phyloP scores from a whole-genome alignment of 2,888 invertebrate species.

The Drosophila hamatofila region DNA sequence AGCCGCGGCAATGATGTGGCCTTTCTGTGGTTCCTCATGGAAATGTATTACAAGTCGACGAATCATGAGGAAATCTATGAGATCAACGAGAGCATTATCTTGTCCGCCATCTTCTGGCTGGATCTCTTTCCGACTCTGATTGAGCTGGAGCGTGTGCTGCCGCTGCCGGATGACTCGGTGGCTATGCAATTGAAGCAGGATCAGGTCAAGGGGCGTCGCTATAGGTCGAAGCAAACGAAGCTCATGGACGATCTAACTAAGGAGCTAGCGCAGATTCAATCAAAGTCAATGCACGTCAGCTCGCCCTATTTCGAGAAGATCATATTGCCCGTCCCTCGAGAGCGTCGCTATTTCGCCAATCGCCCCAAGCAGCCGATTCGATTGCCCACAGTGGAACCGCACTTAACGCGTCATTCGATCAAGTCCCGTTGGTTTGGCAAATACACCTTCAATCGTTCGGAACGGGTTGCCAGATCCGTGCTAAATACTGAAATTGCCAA shows the following conservation, averaged over 20 bases:
- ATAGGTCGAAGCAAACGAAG: neutral
- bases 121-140: constrained; percentile 81
- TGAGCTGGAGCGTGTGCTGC: constrained; percentile 82
- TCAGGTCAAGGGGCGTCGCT: neutral
- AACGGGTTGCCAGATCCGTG: constrained; percentile 28
- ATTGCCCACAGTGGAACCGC: neutral
- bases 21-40: constrained; percentile 84
- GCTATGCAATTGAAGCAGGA: constrained; percentile 22
- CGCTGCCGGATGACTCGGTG: constrained; percentile 56
- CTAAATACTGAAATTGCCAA: constrained; percentile 38
- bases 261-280: neutral
- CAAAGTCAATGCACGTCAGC: neutral
- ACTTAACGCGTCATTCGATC: neutral
- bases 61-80: constrained; percentile 49
- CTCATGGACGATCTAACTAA: neutral
- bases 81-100: constrained; percentile 81
- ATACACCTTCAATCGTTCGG: neutral
- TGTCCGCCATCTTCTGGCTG: constrained; percentile 81
- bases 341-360: neutral
- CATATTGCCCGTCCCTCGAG: neutral
- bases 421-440: constrained; percentile 66
- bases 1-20: constrained; percentile 83
- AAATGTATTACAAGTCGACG: constrained; percentile 73
- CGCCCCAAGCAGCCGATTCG: constrained; percentile 12
- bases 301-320: constrained; percentile 51